These are phyloP conservation scores for Dreissena rostriformis DNA, from an alignment of 1,140 invertebrate genomes.

Conservation along the genomic window DNA sequence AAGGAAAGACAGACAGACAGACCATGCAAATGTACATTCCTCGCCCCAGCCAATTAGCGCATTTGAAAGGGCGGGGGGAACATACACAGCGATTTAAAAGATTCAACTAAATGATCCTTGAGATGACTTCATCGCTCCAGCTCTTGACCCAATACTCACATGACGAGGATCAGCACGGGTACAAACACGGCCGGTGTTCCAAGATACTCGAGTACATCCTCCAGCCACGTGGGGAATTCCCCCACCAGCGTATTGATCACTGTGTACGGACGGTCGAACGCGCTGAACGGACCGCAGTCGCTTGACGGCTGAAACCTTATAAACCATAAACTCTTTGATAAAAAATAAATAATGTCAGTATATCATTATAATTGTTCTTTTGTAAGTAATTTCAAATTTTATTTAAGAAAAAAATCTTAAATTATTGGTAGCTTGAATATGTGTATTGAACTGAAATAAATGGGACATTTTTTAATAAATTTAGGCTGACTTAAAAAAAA, in stretches of 20 bases:
- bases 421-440: no score
- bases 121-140: no score
- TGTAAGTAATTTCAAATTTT: no score
- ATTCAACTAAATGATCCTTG: neutral
- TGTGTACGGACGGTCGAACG: slow-evolving; percentile 16
- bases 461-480: no score
- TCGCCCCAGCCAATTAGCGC: neutral
- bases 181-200: slow-evolving; percentile 48
- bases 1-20: no score
- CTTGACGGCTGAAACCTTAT: slow-evolving; percentile 68
- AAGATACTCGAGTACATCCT: slow-evolving; percentile 28
- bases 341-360: no score
- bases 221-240: slow-evolving; percentile 8
- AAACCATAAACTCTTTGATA: no score
- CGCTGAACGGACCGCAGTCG: slow-evolving; percentile 72
- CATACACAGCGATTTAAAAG: neutral
- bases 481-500: no score
- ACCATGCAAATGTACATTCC: neutral
- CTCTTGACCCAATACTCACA: slow-evolving; percentile 18
- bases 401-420: no score
- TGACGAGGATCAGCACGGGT: slow-evolving; percentile 33
- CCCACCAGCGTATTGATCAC: slow-evolving; percentile 17
- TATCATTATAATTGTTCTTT: no score
- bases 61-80: neutral
- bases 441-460: no score